Conservation (phyloP, 2,113 vertebrate species). For the Pycnonotus jocosus region DNA sequence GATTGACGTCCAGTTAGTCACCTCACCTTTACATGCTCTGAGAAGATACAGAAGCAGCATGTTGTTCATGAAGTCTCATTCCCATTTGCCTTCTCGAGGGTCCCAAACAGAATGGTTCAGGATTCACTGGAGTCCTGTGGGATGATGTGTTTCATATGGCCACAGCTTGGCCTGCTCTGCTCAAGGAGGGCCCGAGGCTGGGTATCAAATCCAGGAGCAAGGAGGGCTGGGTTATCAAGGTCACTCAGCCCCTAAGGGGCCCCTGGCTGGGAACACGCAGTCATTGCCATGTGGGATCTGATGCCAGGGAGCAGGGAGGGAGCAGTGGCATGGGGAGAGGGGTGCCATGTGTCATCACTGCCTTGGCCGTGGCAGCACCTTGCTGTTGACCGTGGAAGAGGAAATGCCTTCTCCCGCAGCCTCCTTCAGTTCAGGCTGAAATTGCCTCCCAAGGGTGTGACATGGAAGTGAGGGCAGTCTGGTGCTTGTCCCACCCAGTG, state of each 20-base stretch:
- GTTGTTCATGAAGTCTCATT: neutral
- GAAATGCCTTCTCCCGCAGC: neutral
- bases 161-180: neutral
- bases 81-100: rapidly evolving
- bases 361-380: neutral
- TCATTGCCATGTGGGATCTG: neutral
- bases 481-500: neutral
- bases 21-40: neutral
- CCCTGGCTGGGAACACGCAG: rapidly evolving
- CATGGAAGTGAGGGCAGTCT: neutral
- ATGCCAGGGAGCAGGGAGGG: neutral
- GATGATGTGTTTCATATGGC: neutral
- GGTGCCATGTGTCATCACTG: neutral
- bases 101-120: neutral
- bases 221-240: neutral
- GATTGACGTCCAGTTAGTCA: neutral
- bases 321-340: neutral
- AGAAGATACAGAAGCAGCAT: neutral
- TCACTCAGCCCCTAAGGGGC: neutral
- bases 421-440: neutral
- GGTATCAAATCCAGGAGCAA: neutral
- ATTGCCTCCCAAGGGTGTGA: neutral
- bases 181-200: neutral
- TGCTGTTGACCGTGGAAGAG: neutral
- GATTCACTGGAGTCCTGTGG: neutral